Evolutionary conservation across 2,797 vertebrate genomes (phyloP).

Genomic region (Rhynchonycteris naso): DNA sequence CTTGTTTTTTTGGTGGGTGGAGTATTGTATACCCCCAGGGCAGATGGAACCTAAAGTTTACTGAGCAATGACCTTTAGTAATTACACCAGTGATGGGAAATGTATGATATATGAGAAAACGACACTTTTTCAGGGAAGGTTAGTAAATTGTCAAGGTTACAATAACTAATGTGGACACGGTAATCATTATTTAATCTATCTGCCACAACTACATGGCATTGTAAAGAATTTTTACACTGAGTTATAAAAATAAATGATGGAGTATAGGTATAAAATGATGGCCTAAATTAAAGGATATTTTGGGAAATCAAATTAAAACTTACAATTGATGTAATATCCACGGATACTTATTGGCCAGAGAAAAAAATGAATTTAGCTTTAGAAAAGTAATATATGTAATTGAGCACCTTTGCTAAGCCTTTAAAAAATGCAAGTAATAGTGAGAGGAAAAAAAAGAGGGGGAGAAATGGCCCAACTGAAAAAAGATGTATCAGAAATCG

Average conservation of each 20-base stretch:
- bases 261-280: neutral
- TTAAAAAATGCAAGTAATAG: neutral
- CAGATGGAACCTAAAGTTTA: neutral
- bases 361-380: neutral
- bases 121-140: neutral
- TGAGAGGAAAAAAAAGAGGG: neutral
- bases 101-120: neutral
- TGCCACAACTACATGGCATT: neutral
- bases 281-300: neutral
- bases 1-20: neutral
- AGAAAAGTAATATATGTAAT: neutral
- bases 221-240: neutral
- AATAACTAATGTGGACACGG: neutral
- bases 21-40: neutral
- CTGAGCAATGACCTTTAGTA: neutral
- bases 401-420: neutral
- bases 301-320: neutral
- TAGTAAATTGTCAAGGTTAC: neutral
- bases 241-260: conserved; percentile 6
- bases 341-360: neutral
- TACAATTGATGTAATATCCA: neutral
- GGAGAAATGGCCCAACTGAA: neutral
- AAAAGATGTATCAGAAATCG: neutral
- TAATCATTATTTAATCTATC: neutral
- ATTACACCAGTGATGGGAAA: neutral